phyloP scores from a whole-genome alignment of 2,888 invertebrate species.

The Agonum fuliginosum region DNA sequence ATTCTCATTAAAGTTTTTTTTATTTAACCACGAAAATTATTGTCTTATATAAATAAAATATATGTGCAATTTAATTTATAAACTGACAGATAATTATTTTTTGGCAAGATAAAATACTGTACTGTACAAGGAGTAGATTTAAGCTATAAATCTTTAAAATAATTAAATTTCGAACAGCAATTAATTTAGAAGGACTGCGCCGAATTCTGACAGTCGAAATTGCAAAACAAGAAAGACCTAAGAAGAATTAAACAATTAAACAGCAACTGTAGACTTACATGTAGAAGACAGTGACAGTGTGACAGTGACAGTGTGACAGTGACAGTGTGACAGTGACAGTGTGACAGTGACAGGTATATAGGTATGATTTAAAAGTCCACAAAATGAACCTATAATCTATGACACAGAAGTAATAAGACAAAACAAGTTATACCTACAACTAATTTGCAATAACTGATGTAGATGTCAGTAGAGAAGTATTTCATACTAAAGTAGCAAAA shows the following conservation, averaged over 20 bases:
- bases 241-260: not conserved
- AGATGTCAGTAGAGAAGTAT: too few species aligned
- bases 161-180: constrained; percentile 45
- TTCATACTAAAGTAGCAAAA: too few species aligned
- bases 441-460: too few species aligned
- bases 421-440: too few species aligned
- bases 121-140: constrained; percentile 26
- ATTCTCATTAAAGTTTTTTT: not conserved
- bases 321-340: too few species aligned
- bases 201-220: constrained; percentile 35
- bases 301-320: not conserved
- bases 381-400: too few species aligned
- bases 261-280: not conserved
- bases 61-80: constrained; percentile 22
- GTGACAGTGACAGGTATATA: too few species aligned
- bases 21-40: not conserved
- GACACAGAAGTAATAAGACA: too few species aligned
- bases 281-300: not conserved
- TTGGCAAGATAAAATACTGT: constrained; percentile 13
- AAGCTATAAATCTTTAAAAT: constrained; percentile 42
- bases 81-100: constrained; percentile 38
- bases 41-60: constrained; percentile 30
- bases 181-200: constrained; percentile 31
- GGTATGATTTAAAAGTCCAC: too few species aligned
- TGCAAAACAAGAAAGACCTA: not conserved